Evolutionary conservation across 2,888 invertebrate species (phyloP), one percentile per base, ranked within the genome.

Genomic region (Molanna angustata): DNA sequence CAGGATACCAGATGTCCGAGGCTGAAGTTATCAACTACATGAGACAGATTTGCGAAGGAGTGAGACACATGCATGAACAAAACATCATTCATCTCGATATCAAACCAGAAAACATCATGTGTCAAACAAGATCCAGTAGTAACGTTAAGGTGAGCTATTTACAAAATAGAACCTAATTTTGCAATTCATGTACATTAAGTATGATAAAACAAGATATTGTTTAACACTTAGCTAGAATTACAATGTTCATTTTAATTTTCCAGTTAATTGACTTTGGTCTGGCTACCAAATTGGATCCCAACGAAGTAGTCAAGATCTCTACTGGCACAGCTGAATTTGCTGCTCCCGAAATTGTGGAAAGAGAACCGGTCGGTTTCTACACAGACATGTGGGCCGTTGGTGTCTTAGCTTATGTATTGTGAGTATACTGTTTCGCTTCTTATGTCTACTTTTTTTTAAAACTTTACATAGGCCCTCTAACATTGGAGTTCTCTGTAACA

Each of bases 321-420:
- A 98, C 98, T 0, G 98, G 98, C 54, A 99, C 99, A 0, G 98
- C 99, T 0, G 99, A 99, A 74, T 99, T 99, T 73, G 99, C 99
- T 1, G 97, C 99, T 35, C 99, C 99, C 0, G 99, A 99, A 80
- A 96, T 99, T 58, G 98, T 97, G 1, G 96, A 98, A 66, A 83
- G 97, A 13, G 97, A 99, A 70, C 94, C 98, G 0, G 98, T 99
- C 57, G 99, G 99, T 49, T 99, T 99, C 80, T 99, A 98, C 76
- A 99, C 99, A 0, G 99, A 99, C 69, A 99, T 99, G 99, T 99
- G 99, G 99, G 97, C 98, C 27, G 90, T 96, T 22, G 99, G 99
- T 65, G 99, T 99, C 1, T 80, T 99, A n/a, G 87, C 93, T 13
- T 99, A 99, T 69, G 97, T 99, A 33, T 79, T 99, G 88, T 94